phyloP scores from a whole-genome alignment of 1,140 invertebrate genomes.

The Calliphora vicina region DNA sequence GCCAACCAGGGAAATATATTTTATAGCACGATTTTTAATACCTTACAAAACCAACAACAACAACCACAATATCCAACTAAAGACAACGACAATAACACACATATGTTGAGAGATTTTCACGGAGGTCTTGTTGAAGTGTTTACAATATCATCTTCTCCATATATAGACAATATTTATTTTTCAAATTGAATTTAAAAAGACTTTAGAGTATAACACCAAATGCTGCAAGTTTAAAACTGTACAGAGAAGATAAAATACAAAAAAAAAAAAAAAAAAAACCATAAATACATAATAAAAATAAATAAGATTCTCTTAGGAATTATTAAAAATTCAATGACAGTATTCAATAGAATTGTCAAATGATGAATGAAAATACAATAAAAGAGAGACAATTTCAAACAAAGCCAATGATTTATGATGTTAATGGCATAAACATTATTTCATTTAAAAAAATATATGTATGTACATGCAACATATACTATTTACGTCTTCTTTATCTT shows the following conservation, averaged over 20 bases:
- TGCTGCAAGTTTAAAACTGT: background rate
- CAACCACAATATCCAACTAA: background rate
- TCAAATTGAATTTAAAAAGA: background rate
- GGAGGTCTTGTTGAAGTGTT: background rate
- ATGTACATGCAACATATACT: no score
- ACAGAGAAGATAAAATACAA: background rate
- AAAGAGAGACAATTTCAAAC: background rate
- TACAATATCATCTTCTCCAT: background rate
- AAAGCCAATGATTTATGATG: constrained; percentile 16
- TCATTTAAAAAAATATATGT: no score
- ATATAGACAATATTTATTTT: background rate
- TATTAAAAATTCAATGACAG: constrained; percentile 26
- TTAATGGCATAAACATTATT: no score
- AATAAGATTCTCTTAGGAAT: background rate
- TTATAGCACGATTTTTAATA: background rate
- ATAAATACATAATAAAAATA: background rate
- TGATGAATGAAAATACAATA: background rate
- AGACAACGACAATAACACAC: background rate
- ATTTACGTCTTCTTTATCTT: no score
- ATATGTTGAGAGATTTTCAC: background rate
- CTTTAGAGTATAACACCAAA: background rate
- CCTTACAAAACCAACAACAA: background rate
- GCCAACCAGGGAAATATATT: background rate
- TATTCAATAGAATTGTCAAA: background rate
- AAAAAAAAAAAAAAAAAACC: background rate